A percentile compares a stretch with the other conserved stretches of the same genome.
phyloP scores from a whole-genome alignment of 2,888 invertebrate species.

The Tipula vernalis region DNA sequence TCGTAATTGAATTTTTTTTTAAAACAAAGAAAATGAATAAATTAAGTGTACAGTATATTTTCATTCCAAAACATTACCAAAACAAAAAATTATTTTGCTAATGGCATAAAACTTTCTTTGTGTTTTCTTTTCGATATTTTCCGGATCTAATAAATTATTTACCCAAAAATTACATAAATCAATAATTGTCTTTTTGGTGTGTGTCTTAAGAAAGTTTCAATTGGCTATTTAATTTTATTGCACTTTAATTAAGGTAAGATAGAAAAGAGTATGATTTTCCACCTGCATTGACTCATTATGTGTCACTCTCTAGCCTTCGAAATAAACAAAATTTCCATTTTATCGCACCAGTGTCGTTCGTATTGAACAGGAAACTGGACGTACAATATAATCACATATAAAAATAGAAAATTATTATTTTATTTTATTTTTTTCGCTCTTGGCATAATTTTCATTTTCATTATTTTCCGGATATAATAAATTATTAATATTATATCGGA shows the following conservation, averaged over 20 bases:
- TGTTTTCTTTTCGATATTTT: neutral
- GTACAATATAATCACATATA: neutral
- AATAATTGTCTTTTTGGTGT: neutral
- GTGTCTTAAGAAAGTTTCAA: neutral
- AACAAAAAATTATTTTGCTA: neutral
- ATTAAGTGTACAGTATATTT: neutral
- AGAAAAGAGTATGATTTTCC: neutral
- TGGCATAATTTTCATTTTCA: neutral
- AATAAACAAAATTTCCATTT: neutral
- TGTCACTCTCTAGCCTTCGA: neutral
- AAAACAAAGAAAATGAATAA: neutral
- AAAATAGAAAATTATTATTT: neutral
- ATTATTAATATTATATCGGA: neutral
- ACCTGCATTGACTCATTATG: neutral
- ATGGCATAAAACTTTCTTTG: neutral
- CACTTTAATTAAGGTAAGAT: neutral
- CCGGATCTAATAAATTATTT: neutral
- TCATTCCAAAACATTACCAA: neutral
- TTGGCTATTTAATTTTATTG: neutral
- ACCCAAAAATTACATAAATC: neutral
- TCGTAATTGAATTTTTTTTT: neutral
- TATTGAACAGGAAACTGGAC: neutral
- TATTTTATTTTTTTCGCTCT: neutral
- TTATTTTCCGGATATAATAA: slow-evolving; percentile 4
- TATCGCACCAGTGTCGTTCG: neutral